A percentile compares a stretch with the other conserved stretches of the same genome.
phyloP scores from a whole-genome alignment of 2,113 vertebrate species.

The Dicaeum eximium region DNA sequence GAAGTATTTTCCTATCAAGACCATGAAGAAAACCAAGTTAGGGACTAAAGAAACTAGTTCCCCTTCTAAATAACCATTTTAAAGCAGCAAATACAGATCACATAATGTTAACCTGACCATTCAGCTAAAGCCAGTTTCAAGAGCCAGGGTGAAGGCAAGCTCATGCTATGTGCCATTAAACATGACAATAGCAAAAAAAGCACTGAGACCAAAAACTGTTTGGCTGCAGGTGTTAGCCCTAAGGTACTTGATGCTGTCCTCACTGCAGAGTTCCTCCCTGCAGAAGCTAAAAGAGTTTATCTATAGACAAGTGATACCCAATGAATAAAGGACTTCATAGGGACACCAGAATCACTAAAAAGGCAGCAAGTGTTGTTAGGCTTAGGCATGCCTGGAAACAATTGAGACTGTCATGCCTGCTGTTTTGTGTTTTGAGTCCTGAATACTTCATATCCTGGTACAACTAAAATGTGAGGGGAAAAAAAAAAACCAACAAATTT shows the following conservation, averaged over 20 bases:
- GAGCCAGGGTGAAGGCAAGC: neutral
- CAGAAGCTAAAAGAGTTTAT: neutral
- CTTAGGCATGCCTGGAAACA: neutral
- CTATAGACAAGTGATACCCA: neutral
- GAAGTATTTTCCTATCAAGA: neutral
- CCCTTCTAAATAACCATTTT: neutral
- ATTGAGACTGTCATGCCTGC: neutral
- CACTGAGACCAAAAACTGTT: neutral
- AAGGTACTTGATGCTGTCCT: neutral
- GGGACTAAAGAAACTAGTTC: neutral
- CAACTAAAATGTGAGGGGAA: neutral
- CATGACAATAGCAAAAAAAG: neutral
- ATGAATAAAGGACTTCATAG: neutral
- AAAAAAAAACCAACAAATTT: neutral
- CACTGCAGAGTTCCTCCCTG: neutral
- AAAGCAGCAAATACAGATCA: neutral
- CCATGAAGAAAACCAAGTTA: neutral
- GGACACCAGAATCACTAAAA: neutral
- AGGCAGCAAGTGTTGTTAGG: neutral
- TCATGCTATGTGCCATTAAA: neutral
- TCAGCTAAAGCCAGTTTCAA: neutral
- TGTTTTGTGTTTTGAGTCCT: neutral
- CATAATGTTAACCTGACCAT: neutral
- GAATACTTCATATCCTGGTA: neutral
- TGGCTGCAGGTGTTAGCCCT: neutral